Conservation (phyloP, 2,113 vertebrate genomes). For the Prunella fulvescens region DNA sequence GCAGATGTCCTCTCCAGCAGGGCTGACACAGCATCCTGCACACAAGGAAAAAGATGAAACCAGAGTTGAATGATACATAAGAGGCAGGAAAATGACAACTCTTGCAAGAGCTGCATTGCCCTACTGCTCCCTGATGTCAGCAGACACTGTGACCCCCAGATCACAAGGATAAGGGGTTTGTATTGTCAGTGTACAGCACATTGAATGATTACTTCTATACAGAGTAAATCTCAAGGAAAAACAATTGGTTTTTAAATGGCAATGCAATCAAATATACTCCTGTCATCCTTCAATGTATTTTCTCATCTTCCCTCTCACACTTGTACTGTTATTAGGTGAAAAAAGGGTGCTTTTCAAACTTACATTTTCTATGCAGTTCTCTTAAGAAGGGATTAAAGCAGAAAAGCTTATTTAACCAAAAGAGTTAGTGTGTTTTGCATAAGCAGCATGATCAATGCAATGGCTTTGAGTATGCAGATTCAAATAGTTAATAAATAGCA, state of each 20-base stretch:
- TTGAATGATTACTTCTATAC: background rate
- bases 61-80: background rate
- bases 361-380: background rate
- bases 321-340: background rate
- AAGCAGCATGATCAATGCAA: background rate
- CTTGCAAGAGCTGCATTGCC: background rate
- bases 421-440: background rate
- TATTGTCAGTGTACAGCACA: background rate
- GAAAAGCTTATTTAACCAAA: background rate
- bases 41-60: background rate
- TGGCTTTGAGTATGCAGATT: background rate
- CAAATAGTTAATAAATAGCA: background rate
- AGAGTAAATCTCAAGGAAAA: background rate
- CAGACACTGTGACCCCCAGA: background rate
- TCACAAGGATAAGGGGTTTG: background rate
- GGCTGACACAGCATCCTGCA: slow-evolving; percentile 81
- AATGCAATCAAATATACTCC: background rate
- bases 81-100: background rate
- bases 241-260: background rate
- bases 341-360: background rate
- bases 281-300: background rate
- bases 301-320: background rate
- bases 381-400: background rate
- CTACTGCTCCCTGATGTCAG: background rate
- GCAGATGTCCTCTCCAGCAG: slow-evolving; percentile 81